phyloP scores from a whole-genome alignment of 2,113 vertebrate species.

The Syngnathoides biaculeatus region DNA sequence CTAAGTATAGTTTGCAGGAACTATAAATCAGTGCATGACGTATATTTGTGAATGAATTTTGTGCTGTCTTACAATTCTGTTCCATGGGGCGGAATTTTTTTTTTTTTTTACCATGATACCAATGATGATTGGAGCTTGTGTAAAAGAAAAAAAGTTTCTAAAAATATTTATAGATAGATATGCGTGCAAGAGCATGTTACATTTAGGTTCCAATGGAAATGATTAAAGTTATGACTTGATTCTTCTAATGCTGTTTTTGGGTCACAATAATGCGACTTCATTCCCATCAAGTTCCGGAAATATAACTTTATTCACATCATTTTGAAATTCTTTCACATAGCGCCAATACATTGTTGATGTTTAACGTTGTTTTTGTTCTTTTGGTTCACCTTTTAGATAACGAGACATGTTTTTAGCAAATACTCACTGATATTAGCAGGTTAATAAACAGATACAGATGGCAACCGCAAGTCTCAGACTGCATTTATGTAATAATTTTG shows the following conservation, averaged over 20 bases:
- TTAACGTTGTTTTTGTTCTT: too few species aligned
- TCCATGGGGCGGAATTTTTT: constrained; percentile 1
- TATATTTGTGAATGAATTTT: constrained; percentile 7
- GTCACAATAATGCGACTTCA: not conserved
- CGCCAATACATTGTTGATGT: too few species aligned
- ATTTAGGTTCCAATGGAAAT: not conserved
- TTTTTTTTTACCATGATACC: not conserved
- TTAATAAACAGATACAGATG: too few species aligned
- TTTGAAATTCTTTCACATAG: too few species aligned
- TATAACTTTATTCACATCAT: too few species aligned
- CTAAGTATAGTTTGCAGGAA: constrained; percentile 3
- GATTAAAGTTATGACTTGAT: not conserved
- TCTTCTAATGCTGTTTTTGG: not conserved
- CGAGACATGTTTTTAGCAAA: too few species aligned
- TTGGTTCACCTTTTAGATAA: too few species aligned
- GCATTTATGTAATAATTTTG: not conserved
- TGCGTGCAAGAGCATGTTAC: too few species aligned
- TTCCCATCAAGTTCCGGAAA: not conserved
- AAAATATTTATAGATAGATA: too few species aligned
- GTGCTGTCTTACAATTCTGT: constrained; percentile 6
- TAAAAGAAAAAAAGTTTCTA: not conserved
- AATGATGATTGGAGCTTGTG: not conserved
- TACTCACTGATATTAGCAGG: not conserved
- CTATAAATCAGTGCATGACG: constrained; percentile 1
- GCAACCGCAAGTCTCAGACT: too few species aligned